phyloP scores from a whole-genome alignment of 2,888 invertebrate genomes.

The Leptinotarsa haldemani region DNA sequence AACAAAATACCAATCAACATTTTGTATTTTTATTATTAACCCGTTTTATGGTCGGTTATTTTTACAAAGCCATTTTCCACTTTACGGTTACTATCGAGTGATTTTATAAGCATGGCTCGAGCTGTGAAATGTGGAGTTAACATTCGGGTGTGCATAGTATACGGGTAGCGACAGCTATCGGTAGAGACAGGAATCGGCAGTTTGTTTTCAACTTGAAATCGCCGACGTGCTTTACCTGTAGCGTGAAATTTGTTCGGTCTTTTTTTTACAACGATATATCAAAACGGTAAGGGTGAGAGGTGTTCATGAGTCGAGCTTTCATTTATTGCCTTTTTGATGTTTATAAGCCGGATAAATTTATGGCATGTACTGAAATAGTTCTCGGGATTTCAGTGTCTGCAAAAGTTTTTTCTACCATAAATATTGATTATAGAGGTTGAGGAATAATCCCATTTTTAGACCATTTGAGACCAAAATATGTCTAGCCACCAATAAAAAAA shows the following conservation, averaged over 20 bases:
- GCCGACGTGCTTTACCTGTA: background rate
- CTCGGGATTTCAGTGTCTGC: too few species aligned
- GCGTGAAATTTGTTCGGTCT: background rate
- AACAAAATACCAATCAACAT: slow-evolving; percentile 7
- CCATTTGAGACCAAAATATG: too few species aligned
- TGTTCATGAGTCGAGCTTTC: background rate
- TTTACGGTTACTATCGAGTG: slow-evolving; percentile 27
- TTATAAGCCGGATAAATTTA: background rate
- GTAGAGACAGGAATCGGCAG: slow-evolving; percentile 1
- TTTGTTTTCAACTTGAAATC: background rate
- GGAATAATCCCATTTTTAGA: too few species aligned
- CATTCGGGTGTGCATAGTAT: background rate
- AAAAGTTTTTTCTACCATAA: too few species aligned
- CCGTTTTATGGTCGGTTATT: slow-evolving; percentile 28
- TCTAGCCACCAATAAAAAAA: too few species aligned
- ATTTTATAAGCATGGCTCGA: slow-evolving; percentile 30
- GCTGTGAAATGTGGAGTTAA: slow-evolving; percentile 30
- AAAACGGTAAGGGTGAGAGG: background rate
- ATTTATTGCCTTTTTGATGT: background rate
- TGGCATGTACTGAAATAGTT: too few species aligned
- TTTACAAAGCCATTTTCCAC: slow-evolving; percentile 34
- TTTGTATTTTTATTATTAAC: slow-evolving; percentile 25
- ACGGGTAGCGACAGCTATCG: slow-evolving; percentile 25
- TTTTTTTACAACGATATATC: background rate
- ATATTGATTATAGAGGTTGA: too few species aligned